Percentiles rank a stretch among this genome's conserved stretches.
Conservation (phyloP, 37 sponge, comb jelly and placozoan genomes). For the Halichondria panicea region DNA sequence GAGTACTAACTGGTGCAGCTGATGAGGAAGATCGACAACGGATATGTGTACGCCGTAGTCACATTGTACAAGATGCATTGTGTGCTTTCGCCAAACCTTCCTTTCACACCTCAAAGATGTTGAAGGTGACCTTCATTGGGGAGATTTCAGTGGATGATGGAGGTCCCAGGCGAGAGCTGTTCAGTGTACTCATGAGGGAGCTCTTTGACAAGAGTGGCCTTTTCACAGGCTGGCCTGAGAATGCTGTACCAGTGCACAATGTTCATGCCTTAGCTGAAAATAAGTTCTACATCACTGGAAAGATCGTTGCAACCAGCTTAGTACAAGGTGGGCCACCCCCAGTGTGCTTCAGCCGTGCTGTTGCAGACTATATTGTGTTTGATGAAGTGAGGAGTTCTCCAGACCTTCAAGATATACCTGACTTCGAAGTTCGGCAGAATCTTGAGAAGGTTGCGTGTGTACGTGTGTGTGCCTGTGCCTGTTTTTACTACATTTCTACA, state of each 20-base stretch:
- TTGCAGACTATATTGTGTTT: slow-evolving; percentile 32
- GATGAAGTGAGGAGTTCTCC: slow-evolving; percentile 10
- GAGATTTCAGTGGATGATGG: slow-evolving; percentile 44
- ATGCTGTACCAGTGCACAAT: slow-evolving; percentile 39
- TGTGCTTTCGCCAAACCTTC: slow-evolving; percentile 13
- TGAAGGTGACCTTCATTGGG: slow-evolving; percentile 44
- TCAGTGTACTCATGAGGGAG: slow-evolving; percentile 8
- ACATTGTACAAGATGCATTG: slow-evolving; percentile 26
- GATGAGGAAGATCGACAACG: slow-evolving; percentile 25
- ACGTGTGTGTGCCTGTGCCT: no score
- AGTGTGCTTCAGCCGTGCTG: slow-evolving; percentile 24
- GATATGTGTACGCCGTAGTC: slow-evolving; percentile 16
- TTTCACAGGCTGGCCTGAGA: slow-evolving; percentile 16
- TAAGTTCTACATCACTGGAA: slow-evolving; percentile 19
- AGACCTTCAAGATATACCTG: slow-evolving; percentile 7
- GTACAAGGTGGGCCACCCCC: slow-evolving; percentile 37
- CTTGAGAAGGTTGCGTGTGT: no score
- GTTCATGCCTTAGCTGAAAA: slow-evolving; percentile 21
- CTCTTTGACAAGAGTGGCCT: neutral
- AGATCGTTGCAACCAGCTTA: slow-evolving; percentile 25
- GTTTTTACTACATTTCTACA: no score
- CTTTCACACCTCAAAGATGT: slow-evolving; percentile 25
- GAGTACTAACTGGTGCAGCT: slow-evolving; percentile 3
- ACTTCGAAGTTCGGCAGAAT: neutral
- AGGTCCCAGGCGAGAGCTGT: slow-evolving; percentile 47